Conservation (phyloP, 1,140 invertebrate species). For the Apis cerana region DNA sequence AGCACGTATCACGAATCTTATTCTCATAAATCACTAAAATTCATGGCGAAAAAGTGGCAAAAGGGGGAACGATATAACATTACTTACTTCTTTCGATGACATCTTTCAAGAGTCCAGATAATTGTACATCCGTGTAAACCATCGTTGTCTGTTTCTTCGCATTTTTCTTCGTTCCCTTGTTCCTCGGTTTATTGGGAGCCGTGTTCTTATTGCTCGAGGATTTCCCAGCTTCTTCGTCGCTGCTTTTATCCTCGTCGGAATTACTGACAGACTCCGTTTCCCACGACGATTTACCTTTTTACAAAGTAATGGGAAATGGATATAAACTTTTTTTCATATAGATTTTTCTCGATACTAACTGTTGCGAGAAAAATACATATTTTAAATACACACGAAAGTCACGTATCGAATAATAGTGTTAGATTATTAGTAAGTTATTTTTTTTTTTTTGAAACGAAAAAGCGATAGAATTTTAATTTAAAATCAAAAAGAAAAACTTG, state of each 20-base stretch:
- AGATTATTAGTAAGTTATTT: neutral
- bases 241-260: constrained; percentile 63
- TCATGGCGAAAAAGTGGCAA: neutral
- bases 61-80: neutral
- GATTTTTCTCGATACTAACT: constrained; percentile 42
- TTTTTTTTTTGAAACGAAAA: neutral
- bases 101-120: constrained; percentile 76
- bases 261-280: constrained; percentile 73
- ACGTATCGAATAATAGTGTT: neutral
- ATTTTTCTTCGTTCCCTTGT: constrained; percentile 54
- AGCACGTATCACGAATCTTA: constrained; percentile 31
- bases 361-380: neutral
- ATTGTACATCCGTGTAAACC: constrained; percentile 76
- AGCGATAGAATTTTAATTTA: constrained; percentile 1
- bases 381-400: neutral
- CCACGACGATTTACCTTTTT: constrained; percentile 75
- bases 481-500: neutral
- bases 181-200: constrained; percentile 50
- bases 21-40: constrained; percentile 59
- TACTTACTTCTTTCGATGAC: constrained; percentile 75
- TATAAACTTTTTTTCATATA: constrained; percentile 9
- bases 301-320: constrained; percentile 55
- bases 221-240: constrained; percentile 62
- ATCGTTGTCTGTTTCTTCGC: constrained; percentile 64
- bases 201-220: constrained; percentile 49